These are phyloP conservation scores for Notechis scutatus DNA, from an alignment of 2,113 vertebrate species.

Conservation along the genomic window DNA sequence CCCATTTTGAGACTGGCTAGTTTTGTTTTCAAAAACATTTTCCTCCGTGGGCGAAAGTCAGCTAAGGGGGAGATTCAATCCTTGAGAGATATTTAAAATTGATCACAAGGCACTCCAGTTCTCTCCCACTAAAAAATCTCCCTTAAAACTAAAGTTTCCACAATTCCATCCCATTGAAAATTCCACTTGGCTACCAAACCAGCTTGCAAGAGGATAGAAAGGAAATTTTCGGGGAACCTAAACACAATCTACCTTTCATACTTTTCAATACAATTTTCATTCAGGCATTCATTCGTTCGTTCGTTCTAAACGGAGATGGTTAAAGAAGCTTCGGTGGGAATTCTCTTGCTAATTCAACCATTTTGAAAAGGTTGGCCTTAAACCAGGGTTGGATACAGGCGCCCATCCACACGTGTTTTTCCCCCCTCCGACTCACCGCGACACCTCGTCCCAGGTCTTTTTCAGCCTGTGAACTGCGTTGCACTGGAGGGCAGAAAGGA, in stretches of 20 bases:
- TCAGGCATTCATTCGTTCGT: too few relatives aligned
- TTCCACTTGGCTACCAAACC: background rate
- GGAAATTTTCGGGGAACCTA: background rate
- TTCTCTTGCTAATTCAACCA: background rate
- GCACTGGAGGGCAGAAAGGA: constrained; percentile 95
- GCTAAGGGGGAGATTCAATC: too few relatives aligned
- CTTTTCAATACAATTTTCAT: background rate
- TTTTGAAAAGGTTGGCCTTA: background rate
- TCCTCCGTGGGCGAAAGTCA: background rate
- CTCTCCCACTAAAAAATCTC: background rate
- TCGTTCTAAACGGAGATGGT: background rate
- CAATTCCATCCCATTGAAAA: background rate
- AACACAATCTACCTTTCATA: background rate
- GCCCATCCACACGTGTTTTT: too few relatives aligned
- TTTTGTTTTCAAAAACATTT: background rate
- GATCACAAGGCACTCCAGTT: background rate
- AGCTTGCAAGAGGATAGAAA: background rate
- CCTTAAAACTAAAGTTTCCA: background rate
- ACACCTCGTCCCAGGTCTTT: constrained; percentile 95
- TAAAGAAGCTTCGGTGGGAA: background rate
- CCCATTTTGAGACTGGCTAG: too few relatives aligned
- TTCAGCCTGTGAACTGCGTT: constrained; percentile 91
- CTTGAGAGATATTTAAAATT: background rate
- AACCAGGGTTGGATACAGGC: background rate
- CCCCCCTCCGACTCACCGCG: constrained; percentile 70